phyloP scores from a whole-genome alignment of 2,113 vertebrate genomes.

The Oreocharis arfaki region DNA sequence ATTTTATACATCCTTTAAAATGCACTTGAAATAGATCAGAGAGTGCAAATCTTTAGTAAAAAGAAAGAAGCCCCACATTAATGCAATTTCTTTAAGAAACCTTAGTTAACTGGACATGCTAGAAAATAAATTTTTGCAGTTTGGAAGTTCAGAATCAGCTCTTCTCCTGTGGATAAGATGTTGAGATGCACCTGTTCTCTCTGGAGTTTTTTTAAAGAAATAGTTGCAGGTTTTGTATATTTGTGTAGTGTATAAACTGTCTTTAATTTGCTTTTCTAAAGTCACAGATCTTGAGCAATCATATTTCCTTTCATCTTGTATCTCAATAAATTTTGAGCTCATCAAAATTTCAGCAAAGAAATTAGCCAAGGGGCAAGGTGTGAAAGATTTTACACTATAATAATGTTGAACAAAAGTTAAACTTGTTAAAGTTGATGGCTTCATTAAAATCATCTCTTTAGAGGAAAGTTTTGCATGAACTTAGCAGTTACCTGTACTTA shows the following conservation, averaged over 20 bases:
- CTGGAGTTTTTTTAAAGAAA: neutral
- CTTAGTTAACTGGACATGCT: neutral
- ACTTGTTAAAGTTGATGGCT: neutral
- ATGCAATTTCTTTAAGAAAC: neutral
- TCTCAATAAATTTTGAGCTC: neutral
- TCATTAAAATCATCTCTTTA: neutral
- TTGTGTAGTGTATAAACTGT: neutral
- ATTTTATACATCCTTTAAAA: neutral
- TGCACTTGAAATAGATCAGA: neutral
- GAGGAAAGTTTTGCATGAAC: neutral
- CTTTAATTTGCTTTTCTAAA: neutral
- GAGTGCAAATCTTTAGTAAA: neutral
- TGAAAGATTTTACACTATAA: neutral
- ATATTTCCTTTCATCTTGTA: neutral
- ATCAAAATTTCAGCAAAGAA: neutral
- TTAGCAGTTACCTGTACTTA: neutral
- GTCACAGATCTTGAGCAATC: neutral
- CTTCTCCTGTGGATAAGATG: neutral
- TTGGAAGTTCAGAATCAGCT: neutral
- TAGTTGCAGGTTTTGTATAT: neutral
- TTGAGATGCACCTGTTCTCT: neutral
- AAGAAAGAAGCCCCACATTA: rapidly evolving
- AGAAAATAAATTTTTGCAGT: neutral
- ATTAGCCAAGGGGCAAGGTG: neutral
- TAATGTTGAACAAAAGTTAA: neutral